Evolutionary conservation across 2,113 vertebrate genomes (phyloP).

Genomic region (Ivindomyrus marchei): DNA sequence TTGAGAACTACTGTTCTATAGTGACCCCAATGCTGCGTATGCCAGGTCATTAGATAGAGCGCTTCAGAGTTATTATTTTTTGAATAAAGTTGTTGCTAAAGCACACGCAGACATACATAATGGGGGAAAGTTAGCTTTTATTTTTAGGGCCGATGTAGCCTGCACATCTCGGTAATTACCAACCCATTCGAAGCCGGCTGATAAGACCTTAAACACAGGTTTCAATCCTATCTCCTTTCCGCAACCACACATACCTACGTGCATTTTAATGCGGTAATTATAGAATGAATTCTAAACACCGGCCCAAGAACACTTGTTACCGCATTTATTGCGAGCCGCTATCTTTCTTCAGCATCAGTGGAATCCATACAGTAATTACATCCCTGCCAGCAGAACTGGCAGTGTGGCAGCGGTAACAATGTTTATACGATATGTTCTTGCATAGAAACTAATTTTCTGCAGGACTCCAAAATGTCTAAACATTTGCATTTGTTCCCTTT

Average conservation of each 20-base stretch:
- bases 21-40: background rate
- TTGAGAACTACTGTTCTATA: background rate
- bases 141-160: slow-evolving; percentile 50
- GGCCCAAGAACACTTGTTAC: slow-evolving; percentile 26
- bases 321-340: slow-evolving; percentile 16
- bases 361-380: slow-evolving; percentile 40
- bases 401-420: slow-evolving; percentile 29
- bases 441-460: background rate
- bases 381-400: slow-evolving; percentile 22
- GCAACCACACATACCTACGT: slow-evolving; percentile 50
- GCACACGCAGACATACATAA: background rate
- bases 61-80: background rate
- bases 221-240: slow-evolving; percentile 35
- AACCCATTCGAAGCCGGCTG: slow-evolving; percentile 51
- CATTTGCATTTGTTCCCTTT: slow-evolving; percentile 54
- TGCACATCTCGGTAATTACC: slow-evolving; percentile 56
- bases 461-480: slow-evolving; percentile 25
- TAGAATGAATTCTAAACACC: slow-evolving; percentile 46
- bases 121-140: slow-evolving; percentile 51
- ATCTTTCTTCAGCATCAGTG: slow-evolving; percentile 22
- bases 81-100: background rate
- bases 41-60: background rate
- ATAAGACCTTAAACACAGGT: background rate
- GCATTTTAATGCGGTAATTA: slow-evolving; percentile 57
- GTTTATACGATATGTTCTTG: slow-evolving; percentile 51